phyloP scores from a whole-genome alignment of 2,888 invertebrate species.

The Cryptocheilus praepositus region DNA sequence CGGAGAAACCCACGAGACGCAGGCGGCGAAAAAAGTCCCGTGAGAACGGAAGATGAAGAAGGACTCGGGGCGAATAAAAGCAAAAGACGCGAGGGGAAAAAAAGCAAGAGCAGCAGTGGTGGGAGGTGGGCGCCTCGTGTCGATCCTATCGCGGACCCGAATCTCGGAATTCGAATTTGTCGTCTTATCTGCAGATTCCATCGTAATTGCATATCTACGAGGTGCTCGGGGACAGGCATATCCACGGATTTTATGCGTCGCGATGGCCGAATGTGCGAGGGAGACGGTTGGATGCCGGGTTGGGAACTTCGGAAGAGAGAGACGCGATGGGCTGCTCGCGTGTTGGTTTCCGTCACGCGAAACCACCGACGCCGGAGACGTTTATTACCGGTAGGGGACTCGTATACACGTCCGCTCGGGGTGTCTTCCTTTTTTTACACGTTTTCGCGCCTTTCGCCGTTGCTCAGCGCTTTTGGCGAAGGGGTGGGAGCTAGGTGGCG shows the following conservation, averaged over 20 bases:
- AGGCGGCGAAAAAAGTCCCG: not conserved
- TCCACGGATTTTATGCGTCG: too few relatives aligned
- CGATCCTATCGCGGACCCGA: constrained; percentile 62
- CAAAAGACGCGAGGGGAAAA: constrained; percentile 11
- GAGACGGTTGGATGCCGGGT: constrained; percentile 65
- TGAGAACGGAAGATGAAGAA: not conserved
- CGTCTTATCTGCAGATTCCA: constrained; percentile 66
- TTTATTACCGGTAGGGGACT: not conserved
- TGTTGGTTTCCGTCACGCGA: constrained; percentile 3
- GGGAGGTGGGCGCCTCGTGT: constrained; percentile 54
- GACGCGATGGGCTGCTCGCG: constrained; percentile 46
- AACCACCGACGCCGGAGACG: not conserved
- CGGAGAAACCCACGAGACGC: not conserved
- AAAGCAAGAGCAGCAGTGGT: constrained; percentile 19
- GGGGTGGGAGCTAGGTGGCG: too few relatives aligned
- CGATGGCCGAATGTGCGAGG: constrained; percentile 48
- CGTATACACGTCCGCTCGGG: not conserved
- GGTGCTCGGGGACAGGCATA: constrained; percentile 56
- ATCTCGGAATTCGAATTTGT: constrained; percentile 69
- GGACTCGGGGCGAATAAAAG: not conserved
- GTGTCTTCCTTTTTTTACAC: constrained; percentile 5
- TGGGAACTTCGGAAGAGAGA: constrained; percentile 63
- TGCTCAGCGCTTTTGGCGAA: not conserved
- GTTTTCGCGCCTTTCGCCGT: not conserved
- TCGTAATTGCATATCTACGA: constrained; percentile 71